These are phyloP conservation scores for Siphamia tubifer DNA, from an alignment of 2,113 vertebrate species.

Conservation along the genomic window DNA sequence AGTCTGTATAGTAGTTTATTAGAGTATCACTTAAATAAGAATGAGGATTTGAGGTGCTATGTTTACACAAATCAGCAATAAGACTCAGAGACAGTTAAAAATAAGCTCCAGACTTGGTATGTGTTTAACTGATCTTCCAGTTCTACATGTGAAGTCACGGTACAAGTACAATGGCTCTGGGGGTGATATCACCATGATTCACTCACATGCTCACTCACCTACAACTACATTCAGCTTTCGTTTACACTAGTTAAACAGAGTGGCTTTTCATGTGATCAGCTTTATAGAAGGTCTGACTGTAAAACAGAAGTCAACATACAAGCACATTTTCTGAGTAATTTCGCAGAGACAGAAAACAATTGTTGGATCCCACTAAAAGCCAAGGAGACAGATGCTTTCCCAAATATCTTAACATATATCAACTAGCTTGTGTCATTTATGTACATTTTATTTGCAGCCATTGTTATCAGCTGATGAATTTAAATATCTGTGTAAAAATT, in stretches of 20 bases:
- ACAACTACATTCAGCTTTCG: constrained; percentile 21
- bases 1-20: background rate
- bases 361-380: too few species aligned
- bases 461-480: too few species aligned
- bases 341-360: too few species aligned
- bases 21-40: background rate
- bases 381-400: too few species aligned
- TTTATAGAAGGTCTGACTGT: background rate
- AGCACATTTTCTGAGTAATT: too few species aligned
- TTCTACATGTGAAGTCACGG: constrained; percentile 34
- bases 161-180: constrained; percentile 24
- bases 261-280: constrained; percentile 5
- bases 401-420: too few species aligned
- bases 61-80: background rate
- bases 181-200: constrained; percentile 58
- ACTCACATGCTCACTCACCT: constrained; percentile 2
- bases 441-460: too few species aligned
- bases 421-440: too few species aligned
- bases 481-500: too few species aligned
- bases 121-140: constrained; percentile 40
- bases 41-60: background rate
- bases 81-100: background rate
- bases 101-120: background rate
- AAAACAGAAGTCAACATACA: background rate
- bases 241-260: constrained; percentile 1